These are phyloP conservation scores for Fistularia tabacaria DNA, from an alignment of 2,797 vertebrate genomes.

Conservation along the genomic window DNA sequence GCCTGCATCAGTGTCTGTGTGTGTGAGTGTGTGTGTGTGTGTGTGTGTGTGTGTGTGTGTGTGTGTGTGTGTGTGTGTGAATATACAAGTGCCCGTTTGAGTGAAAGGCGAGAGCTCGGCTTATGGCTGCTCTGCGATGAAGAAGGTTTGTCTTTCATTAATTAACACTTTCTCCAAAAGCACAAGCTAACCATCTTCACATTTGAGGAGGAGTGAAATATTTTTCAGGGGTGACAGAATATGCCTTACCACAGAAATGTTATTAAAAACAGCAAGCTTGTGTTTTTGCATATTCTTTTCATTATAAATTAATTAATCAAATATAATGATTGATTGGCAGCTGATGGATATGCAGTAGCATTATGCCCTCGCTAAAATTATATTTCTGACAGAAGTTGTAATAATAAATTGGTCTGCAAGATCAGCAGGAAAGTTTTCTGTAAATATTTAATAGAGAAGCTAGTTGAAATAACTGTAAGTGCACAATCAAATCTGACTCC, in stretches of 20 bases:
- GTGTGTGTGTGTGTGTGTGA: too few relatives aligned
- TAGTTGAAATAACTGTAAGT: too few relatives aligned
- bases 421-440: too few relatives aligned
- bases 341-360: not conserved
- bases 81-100: too few relatives aligned
- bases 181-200: constrained; percentile 79
- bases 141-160: constrained; percentile 85
- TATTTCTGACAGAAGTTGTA: too few relatives aligned
- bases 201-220: constrained; percentile 78
- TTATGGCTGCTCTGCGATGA: constrained; percentile 71
- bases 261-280: constrained; percentile 49
- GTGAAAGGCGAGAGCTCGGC: constrained; percentile 17
- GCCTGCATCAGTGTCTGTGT: too few relatives aligned
- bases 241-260: constrained; percentile 46
- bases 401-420: too few relatives aligned
- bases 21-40: too few relatives aligned
- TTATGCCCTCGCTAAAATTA: too few relatives aligned
- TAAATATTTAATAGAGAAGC: too few relatives aligned
- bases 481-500: too few relatives aligned
- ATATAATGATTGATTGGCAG: constrained; percentile 3
- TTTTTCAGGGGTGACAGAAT: constrained; percentile 74
- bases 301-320: constrained; percentile 18
- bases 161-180: constrained; percentile 87
- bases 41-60: too few relatives aligned
- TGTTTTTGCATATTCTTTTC: constrained; percentile 9